Percentiles rank a stretch among this genome's conserved stretches.
These are phyloP conservation scores for Drosophila ficusphila DNA, from an alignment of 1,140 invertebrate genomes.

Conservation along the genomic window DNA sequence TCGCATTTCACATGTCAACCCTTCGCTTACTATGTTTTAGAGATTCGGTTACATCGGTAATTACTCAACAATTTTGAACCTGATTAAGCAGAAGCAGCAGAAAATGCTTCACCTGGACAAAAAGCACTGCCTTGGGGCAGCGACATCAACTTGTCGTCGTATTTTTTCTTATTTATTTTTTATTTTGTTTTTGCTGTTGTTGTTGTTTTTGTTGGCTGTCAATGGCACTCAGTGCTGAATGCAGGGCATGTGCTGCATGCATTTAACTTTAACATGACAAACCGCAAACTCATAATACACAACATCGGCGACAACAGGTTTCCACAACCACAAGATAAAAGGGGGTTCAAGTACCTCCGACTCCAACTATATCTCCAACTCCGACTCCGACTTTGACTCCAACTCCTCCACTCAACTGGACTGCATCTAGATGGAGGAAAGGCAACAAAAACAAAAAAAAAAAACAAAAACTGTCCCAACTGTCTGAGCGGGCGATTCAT, in stretches of 20 bases:
- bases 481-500: conserved; percentile 76
- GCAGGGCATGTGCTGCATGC: conserved; percentile 81
- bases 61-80: conserved; percentile 69
- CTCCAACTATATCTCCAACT: conserved; percentile 19
- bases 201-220: conserved; percentile 61
- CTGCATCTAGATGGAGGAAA: conserved; percentile 6
- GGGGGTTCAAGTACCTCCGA: conserved; percentile 45
- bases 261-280: conserved; percentile 82
- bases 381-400: conserved; percentile 32
- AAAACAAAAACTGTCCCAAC: conserved; percentile 71
- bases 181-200: conserved; percentile 17
- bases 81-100: conserved; percentile 67
- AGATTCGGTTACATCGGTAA: conserved; percentile 55
- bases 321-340: conserved; percentile 63
- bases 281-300: conserved; percentile 81
- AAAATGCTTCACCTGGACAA: conserved; percentile 46
- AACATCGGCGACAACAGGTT: conserved; percentile 77
- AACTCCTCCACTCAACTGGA: conserved; percentile 48
- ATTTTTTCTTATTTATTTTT: conserved; percentile 20
- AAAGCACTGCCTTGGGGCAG: conserved; percentile 41
- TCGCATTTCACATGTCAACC: conserved; percentile 39
- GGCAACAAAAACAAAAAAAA: conserved; percentile 17
- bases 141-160: conserved; percentile 40
- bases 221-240: conserved; percentile 76
- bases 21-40: conserved; percentile 44